Evolutionary conservation across 2,797 vertebrate genomes (phyloP), one percentile per base, ranked within the genome.

Genomic region (Coccyzus lansbergi): DNA sequence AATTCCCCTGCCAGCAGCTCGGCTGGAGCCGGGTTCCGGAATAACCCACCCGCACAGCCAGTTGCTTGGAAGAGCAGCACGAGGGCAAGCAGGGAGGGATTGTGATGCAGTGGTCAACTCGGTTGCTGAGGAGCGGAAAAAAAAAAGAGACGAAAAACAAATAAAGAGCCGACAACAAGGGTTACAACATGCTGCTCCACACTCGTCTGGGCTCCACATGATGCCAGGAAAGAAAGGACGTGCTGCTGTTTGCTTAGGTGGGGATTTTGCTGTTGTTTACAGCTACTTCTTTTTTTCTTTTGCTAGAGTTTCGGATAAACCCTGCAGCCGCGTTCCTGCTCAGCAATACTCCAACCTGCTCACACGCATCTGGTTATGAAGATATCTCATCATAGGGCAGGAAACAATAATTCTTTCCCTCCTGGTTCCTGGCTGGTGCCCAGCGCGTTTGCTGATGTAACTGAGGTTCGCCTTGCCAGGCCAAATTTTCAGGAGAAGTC

Each of bases 401-500:
- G 68, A 86, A 76, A 52, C 33, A 49, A 31, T 62, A 69, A 88
- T 64, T 91, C 85, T 62, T 65, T 17, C 74, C 68, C 6, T 10
- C 36, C 68, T 19, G 0, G 0, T 17, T 71, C 42, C 52, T 82
- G 85, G 74, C 71, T 0, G 0, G 56, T 48, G 48, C 91, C 83
- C 87, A 78, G 76, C n/a, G 65, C 7, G 1, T 62, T 79, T 26
- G 42, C 71, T 75, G 77, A 63, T 56, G 28, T 56, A 69, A 92
- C 84, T 88, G 34, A 69, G 21, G 53, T 53, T 78, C 69, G 28
- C 10, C 24, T 75, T 55, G 38, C 82, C 77, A 48, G 87, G 83
- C 48, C 55, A 46, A 36, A 71, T 15, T 82, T 84, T 44, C 12
- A 38, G 78, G 15, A 55, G 44, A 38, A 52, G 71, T 79, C 90